Evolutionary conservation across 2,888 invertebrate genomes (phyloP).

Genomic region (Machimus atricapillus): DNA sequence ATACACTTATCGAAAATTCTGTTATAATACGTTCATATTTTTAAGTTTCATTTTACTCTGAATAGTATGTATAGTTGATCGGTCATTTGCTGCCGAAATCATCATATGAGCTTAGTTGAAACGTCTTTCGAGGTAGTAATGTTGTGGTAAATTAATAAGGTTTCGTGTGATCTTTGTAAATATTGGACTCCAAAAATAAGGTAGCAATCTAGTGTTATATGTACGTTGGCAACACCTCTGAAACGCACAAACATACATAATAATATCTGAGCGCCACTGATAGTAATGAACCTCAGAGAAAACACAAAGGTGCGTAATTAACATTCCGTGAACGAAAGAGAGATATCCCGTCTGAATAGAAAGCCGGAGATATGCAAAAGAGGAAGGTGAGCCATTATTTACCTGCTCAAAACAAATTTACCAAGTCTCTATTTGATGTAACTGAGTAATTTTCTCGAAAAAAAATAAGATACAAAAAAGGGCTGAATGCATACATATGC

Average conservation of each 20-base stretch:
- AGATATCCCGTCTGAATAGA: neutral
- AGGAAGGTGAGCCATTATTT: conserved; percentile 7
- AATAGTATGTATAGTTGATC: no score
- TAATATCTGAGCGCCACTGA: neutral
- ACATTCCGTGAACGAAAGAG: conserved; percentile 5
- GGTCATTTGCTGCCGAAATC: no score
- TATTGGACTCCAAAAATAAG: neutral
- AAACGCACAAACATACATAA: neutral
- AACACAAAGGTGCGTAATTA: conserved; percentile 17
- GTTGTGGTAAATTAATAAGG: neutral
- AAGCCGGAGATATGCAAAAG: conserved; percentile 5
- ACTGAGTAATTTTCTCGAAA: neutral
- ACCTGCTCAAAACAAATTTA: conserved; percentile 4
- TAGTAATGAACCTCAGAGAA: neutral
- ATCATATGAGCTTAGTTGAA: no score
- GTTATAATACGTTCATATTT: no score
- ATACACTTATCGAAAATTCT: no score
- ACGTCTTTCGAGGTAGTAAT: no score
- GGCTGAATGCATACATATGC: neutral
- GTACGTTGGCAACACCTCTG: neutral
- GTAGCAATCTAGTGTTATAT: neutral
- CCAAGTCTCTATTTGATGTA: neutral
- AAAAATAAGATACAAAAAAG: neutral
- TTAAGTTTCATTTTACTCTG: no score
- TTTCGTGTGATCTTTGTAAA: neutral